Percentiles rank a stretch among this genome's conserved stretches.
These are phyloP conservation scores for Pogona vitticeps DNA, from an alignment of 2,113 vertebrate species.

Conservation along the genomic window DNA sequence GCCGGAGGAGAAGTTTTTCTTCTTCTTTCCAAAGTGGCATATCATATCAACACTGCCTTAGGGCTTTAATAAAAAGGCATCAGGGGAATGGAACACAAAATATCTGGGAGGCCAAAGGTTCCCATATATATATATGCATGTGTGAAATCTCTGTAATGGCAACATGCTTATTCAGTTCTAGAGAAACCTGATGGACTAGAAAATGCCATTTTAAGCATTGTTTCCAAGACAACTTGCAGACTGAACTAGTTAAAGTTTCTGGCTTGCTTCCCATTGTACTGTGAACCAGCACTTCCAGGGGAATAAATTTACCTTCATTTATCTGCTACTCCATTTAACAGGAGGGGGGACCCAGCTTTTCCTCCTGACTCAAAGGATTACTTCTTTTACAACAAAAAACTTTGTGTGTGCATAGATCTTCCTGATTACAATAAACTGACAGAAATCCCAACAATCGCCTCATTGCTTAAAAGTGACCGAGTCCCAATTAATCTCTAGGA, in stretches of 20 bases:
- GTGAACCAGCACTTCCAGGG: not conserved
- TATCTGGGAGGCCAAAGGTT: too few species aligned
- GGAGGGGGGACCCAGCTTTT: not conserved
- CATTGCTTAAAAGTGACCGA: not conserved
- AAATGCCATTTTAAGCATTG: not conserved
- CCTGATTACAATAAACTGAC: not conserved
- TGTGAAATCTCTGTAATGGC: not conserved
- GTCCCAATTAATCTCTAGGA: conserved; percentile 10
- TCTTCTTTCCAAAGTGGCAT: too few species aligned
- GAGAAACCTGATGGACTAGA: not conserved
- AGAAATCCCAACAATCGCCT: not conserved
- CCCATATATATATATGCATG: not conserved
- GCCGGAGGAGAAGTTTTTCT: too few species aligned
- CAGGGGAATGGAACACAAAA: too few species aligned
- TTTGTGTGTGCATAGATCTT: too few species aligned
- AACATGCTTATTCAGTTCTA: not conserved
- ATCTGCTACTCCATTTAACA: not conserved
- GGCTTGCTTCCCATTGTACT: not conserved
- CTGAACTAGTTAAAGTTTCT: not conserved
- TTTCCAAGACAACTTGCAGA: not conserved
- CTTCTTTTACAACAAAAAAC: not conserved
- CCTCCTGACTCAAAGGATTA: not conserved
- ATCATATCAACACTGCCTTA: too few species aligned
- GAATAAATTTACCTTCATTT: not conserved
- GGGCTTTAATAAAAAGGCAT: too few species aligned